phyloP scores from a whole-genome alignment of 2,888 invertebrate genomes.

The Gasteruption jaculator region DNA sequence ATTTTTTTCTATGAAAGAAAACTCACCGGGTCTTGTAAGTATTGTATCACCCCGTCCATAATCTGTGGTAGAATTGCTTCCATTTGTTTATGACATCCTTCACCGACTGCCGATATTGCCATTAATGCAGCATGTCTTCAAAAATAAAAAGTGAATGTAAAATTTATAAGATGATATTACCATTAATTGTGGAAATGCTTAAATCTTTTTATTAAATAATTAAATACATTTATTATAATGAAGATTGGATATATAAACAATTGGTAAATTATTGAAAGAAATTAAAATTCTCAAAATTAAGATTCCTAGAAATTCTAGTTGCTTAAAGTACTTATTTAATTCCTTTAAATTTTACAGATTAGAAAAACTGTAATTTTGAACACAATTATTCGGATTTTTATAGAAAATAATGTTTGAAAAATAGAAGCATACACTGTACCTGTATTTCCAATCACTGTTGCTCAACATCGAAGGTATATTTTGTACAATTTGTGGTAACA shows the following conservation, averaged over 20 bases:
- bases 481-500: slow-evolving; percentile 83
- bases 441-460: slow-evolving; percentile 77
- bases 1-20: too few relatives aligned
- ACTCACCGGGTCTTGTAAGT: slow-evolving; percentile 76
- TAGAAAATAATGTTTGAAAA: slow-evolving; percentile 22
- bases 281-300: slow-evolving; percentile 8
- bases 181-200: neutral
- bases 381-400: slow-evolving; percentile 39
- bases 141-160: slow-evolving; percentile 15
- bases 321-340: slow-evolving; percentile 7
- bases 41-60: slow-evolving; percentile 84
- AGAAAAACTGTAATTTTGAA: neutral
- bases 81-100: slow-evolving; percentile 99
- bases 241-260: slow-evolving; percentile 12
- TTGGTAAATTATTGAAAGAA: neutral
- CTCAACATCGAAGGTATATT: slow-evolving; percentile 84
- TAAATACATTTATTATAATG: neutral
- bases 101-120: slow-evolving; percentile 97
- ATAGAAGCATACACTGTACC: slow-evolving; percentile 44
- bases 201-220: too few relatives aligned
- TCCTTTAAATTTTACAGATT: neutral
- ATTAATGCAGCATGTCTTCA: slow-evolving; percentile 90
- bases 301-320: slow-evolving; percentile 15
- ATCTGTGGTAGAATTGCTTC: slow-evolving; percentile 89
- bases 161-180: neutral